phyloP scores from a whole-genome alignment of 2,113 vertebrate species.

The Sula dactylatra region DNA sequence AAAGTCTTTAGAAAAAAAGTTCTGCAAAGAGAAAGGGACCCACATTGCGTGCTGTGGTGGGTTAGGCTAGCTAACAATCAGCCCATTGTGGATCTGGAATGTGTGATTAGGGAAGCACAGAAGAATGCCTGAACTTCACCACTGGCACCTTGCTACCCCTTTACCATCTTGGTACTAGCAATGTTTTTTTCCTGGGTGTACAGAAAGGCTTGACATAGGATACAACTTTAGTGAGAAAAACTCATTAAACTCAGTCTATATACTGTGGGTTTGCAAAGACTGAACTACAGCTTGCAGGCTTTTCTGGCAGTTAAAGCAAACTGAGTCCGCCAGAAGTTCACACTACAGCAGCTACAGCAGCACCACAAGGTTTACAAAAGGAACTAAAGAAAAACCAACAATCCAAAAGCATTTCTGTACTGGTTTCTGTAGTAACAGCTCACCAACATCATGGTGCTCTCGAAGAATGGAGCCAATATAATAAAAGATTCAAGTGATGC shows the following conservation, averaged over 20 bases:
- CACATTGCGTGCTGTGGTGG: fast-evolving
- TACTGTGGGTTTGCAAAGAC: not conserved
- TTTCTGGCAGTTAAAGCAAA: not conserved
- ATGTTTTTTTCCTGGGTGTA: not conserved
- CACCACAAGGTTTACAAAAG: not conserved
- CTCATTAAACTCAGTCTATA: not conserved
- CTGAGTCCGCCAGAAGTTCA: not conserved
- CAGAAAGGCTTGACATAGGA: not conserved
- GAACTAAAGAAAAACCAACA: not conserved
- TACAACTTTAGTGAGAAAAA: not conserved
- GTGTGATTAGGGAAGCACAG: not conserved
- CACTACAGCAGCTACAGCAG: not conserved
- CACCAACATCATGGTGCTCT: not conserved
- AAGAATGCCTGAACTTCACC: not conserved
- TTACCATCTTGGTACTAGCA: not conserved
- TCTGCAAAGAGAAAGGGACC: not conserved
- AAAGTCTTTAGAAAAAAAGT: not conserved
- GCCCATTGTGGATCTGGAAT: fast-evolving
- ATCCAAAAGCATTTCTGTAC: not conserved
- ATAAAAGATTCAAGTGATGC: not conserved
- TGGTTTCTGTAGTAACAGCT: not conserved
- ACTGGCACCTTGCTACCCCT: not conserved
- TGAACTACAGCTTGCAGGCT: not conserved
- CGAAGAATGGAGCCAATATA: not conserved
- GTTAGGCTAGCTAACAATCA: not conserved